Percentiles rank a stretch among this genome's conserved stretches.
Conservation (phyloP, 2,888 invertebrate genomes). For the Cheilosia grossa region DNA sequence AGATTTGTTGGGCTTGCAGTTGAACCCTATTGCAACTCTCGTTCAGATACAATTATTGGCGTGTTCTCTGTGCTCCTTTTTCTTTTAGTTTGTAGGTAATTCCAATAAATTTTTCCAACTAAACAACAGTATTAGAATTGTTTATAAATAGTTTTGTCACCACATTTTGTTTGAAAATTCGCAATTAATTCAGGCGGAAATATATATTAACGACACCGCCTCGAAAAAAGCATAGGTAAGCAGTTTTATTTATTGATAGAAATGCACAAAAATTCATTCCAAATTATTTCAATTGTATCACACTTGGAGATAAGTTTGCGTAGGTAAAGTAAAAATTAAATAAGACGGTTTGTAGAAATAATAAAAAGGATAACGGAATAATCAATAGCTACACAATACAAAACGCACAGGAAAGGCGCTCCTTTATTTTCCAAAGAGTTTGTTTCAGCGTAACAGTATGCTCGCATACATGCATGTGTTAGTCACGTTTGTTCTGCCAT, state of each 20-base stretch:
- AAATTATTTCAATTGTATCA: not conserved
- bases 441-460: constrained; percentile 4
- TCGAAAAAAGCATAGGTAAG: not conserved
- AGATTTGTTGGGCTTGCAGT: constrained; percentile 63
- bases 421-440: constrained; percentile 38
- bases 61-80: constrained; percentile 6
- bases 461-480: constrained; percentile 23
- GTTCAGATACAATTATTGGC: constrained; percentile 19
- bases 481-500: not conserved
- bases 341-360: not conserved
- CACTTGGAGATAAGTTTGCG: not conserved
- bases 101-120: not conserved
- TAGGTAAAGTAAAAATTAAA: not conserved
- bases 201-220: not conserved
- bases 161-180: not conserved
- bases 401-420: constrained; percentile 39
- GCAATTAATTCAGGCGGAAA: not conserved
- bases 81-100: not conserved
- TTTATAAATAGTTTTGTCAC: not conserved
- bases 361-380: constrained; percentile 23
- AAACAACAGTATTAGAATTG: not conserved
- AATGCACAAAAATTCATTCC: not conserved
- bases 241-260: not conserved
- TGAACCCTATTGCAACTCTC: constrained; percentile 20
- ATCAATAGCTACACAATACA: constrained; percentile 41